Percentiles rank a stretch among this genome's conserved stretches.
These are phyloP conservation scores for Saimiri boliviensis DNA, from an alignment of 2,113 vertebrate species.

Conservation along the genomic window DNA sequence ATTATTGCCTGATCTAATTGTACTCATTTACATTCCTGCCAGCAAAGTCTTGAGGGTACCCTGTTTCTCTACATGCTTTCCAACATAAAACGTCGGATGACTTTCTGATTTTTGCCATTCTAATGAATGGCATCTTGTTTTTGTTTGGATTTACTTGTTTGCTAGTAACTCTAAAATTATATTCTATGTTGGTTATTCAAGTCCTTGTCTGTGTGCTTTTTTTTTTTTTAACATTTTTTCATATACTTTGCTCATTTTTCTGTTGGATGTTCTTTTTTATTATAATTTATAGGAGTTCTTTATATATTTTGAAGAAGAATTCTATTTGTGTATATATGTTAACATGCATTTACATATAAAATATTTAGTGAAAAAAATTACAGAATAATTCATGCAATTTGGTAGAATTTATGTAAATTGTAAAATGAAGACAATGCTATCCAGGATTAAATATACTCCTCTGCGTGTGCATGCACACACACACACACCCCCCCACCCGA, in stretches of 20 bases:
- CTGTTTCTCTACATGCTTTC: background rate
- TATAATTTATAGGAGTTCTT: background rate
- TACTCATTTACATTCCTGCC: background rate
- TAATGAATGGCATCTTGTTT: background rate
- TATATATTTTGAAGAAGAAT: background rate
- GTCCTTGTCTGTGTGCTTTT: background rate
- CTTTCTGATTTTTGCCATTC: background rate
- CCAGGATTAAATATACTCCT: background rate
- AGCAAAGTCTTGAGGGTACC: background rate
- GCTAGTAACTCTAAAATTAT: background rate
- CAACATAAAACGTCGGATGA: background rate
- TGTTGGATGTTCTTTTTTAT: background rate
- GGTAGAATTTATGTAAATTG: background rate
- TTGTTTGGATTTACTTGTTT: constrained; percentile 9
- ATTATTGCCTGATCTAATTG: background rate
- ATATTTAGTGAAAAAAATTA: background rate
- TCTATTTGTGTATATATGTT: background rate
- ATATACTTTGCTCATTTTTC: background rate
- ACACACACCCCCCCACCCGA: no score
- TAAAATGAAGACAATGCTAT: background rate
- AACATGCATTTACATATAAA: background rate
- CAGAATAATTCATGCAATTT: background rate
- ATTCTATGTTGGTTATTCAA: background rate
- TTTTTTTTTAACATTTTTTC: background rate
- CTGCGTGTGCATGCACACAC: no score